Percentiles rank a stretch among this genome's conserved stretches.
Evolutionary conservation across 2,888 invertebrate genomes (phyloP).

Genomic region (Caradrina clavipalpis): DNA sequence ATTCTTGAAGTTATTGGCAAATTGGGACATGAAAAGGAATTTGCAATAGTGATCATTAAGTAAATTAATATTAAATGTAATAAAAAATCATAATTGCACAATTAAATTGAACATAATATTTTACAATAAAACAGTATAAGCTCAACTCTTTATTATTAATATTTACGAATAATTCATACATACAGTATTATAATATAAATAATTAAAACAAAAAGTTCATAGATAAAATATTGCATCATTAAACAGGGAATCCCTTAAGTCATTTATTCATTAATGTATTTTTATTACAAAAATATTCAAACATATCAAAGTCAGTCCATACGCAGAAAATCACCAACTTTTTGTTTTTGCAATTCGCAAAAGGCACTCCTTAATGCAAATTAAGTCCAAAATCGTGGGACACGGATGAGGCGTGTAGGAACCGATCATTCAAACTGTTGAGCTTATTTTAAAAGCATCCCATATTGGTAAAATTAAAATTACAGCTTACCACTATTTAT

Average conservation of each 20-base stretch:
- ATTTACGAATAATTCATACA: slow-evolving; percentile 69
- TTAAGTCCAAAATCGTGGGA: slow-evolving; percentile 62
- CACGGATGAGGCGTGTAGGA: slow-evolving; percentile 56
- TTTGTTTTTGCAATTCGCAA: slow-evolving; percentile 74
- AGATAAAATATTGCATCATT: slow-evolving; percentile 76
- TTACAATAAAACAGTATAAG: slow-evolving; percentile 80
- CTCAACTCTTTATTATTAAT: slow-evolving; percentile 74
- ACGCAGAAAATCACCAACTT: slow-evolving; percentile 77
- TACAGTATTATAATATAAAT: slow-evolving; percentile 46
- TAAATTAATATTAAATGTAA: slow-evolving; percentile 64
- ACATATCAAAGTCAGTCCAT: slow-evolving; percentile 84
- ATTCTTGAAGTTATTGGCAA: slow-evolving; percentile 68
- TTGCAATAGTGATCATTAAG: slow-evolving; percentile 69
- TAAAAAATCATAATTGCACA: slow-evolving; percentile 76
- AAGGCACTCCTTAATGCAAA: slow-evolving; percentile 86
- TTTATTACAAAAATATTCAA: slow-evolving; percentile 82
- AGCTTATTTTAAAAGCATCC: slow-evolving; percentile 71
- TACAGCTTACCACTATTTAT: slow-evolving; percentile 74
- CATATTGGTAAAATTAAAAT: slow-evolving; percentile 64
- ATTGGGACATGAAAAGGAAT: slow-evolving; percentile 65
- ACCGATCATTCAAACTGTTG: slow-evolving; percentile 68
- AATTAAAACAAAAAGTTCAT: slow-evolving; percentile 67
- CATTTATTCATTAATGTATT: slow-evolving; percentile 69
- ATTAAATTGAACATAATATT: slow-evolving; percentile 73
- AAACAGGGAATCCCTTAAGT: slow-evolving; percentile 66